Conservation (phyloP, 2,888 invertebrate genomes). For the Mimas tiliae region DNA sequence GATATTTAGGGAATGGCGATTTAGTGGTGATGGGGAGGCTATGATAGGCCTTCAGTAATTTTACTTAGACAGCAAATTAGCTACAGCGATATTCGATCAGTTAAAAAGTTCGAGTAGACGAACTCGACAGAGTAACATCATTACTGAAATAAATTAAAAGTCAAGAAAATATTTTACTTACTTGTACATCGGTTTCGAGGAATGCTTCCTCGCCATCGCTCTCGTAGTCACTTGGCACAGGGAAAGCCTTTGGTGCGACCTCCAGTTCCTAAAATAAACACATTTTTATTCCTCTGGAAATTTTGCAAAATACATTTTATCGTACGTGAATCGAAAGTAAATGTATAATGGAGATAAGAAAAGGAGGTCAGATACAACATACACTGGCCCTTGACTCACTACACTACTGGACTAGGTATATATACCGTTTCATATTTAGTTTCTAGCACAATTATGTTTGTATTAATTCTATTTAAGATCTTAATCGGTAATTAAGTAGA, state of each 20-base stretch:
- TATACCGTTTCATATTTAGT: neutral
- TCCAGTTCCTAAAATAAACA: constrained; percentile 63
- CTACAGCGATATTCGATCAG: too few relatives aligned
- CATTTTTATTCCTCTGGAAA: constrained; percentile 6
- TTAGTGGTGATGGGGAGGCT: too few relatives aligned
- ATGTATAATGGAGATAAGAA: constrained; percentile 48
- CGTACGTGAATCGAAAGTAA: constrained; percentile 31
- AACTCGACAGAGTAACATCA: neutral
- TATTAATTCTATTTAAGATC: neutral
- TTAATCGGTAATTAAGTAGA: neutral
- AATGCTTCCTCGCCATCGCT: constrained; percentile 81
- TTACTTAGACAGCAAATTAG: too few relatives aligned
- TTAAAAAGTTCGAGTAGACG: too few relatives aligned
- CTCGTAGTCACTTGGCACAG: constrained; percentile 71
- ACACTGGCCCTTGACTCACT: constrained; percentile 53
- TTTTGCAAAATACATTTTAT: constrained; percentile 21
- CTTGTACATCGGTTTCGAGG: constrained; percentile 72
- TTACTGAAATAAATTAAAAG: neutral
- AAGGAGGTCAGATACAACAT: constrained; percentile 47
- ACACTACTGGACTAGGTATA: constrained; percentile 26
- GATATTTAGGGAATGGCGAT: too few relatives aligned
- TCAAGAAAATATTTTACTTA: constrained; percentile 56
- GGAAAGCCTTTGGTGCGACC: constrained; percentile 59
- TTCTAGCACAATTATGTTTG: neutral
- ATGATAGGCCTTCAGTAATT: too few relatives aligned